Base-by-base conservation (phyloP, 1,140 invertebrate genomes). In the Drosophila nikananu region DNA sequence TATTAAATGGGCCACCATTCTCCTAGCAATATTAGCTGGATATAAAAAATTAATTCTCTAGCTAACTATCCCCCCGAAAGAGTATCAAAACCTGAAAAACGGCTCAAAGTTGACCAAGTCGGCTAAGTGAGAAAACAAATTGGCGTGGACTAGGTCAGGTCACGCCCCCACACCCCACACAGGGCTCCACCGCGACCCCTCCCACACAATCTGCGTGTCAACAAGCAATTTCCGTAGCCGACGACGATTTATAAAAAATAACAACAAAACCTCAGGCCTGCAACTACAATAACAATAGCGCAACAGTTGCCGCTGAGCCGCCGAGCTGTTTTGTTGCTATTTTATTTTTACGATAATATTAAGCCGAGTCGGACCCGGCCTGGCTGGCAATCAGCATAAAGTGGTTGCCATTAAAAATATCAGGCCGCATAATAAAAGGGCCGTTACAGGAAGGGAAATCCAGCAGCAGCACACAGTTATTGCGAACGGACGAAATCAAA, bases 331-430 rank as follows among this genome's bases (percentile, higher is more conserved):
- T 65, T 72, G 66, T 79, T 79, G 77, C 59, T 79, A 65, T 89
- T 54, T 86, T 86, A 76, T 86, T 79, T 89, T 87, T 83, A 87
- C 84, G 84, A 87, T 87, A 87, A 89, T 89, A 87, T 87, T 80
- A 87, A 80, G 80, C 71, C 67, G 57, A 80, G 68, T 54, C 80
- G 68, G 66, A 72, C 48, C 49, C 80, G 65, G 72, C 19, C 64
- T 42, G 67, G 37, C 71, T 66, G 83, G 84, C 84, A 87, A 87
- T 87, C 84, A 89, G 84, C 84, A 87, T 87, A 87, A 87, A 87
- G 84, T 87, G 84, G 84, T 84, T 81, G 77, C 77, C 77, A 89
- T 87, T 87, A 89, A 89, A 89, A 87, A 89, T 87, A 89, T 87
- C 84, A 87, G 78, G 86, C 73, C 84, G 81, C 74, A 84, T 83